These are phyloP conservation scores for Drosophila gunungcola DNA, from an alignment of 1,140 invertebrate species.

Conservation along the genomic window DNA sequence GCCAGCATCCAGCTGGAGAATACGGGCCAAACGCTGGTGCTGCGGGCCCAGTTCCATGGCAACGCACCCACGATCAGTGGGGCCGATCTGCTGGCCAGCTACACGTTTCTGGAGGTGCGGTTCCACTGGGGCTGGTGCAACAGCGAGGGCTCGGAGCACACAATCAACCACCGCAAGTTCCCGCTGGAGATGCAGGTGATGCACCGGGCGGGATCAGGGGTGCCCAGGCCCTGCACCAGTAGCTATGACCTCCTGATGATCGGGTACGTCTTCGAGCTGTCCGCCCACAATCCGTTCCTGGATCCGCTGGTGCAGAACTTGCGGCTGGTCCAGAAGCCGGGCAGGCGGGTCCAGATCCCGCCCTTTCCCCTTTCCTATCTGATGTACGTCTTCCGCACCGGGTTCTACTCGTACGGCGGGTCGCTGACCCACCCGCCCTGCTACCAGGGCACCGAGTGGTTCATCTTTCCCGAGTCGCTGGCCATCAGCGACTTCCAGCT, in stretches of 20 bases:
- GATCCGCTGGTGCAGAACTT: constrained; percentile 86
- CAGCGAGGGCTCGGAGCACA: constrained; percentile 87
- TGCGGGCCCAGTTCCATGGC: constrained; percentile 78
- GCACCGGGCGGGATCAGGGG: constrained; percentile 65
- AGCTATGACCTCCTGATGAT: constrained; percentile 78
- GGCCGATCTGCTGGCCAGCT: constrained; percentile 85
- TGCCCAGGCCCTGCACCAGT: constrained; percentile 49
- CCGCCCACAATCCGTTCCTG: constrained; percentile 86
- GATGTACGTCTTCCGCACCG: constrained; percentile 85
- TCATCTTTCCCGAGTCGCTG: constrained; percentile 91
- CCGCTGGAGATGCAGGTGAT: constrained; percentile 86
- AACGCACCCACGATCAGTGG: constrained; percentile 85
- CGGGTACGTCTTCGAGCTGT: constrained; percentile 74
- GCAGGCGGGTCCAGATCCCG: constrained; percentile 80
- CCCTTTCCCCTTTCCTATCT: constrained; percentile 86
- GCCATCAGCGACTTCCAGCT: constrained; percentile 86
- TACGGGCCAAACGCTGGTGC: constrained; percentile 73
- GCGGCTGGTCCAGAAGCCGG: constrained; percentile 80
- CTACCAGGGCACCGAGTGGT: constrained; percentile 93
- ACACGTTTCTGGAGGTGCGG: constrained; percentile 85
- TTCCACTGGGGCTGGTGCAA: constrained; percentile 87
- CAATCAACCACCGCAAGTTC: constrained; percentile 85
- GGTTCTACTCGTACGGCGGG: constrained; percentile 91
- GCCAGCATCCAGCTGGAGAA: constrained; percentile 68
- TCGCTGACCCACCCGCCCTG: constrained; percentile 94